phyloP scores from a whole-genome alignment of 2,797 vertebrate genomes.

The Taeniopygia guttata region DNA sequence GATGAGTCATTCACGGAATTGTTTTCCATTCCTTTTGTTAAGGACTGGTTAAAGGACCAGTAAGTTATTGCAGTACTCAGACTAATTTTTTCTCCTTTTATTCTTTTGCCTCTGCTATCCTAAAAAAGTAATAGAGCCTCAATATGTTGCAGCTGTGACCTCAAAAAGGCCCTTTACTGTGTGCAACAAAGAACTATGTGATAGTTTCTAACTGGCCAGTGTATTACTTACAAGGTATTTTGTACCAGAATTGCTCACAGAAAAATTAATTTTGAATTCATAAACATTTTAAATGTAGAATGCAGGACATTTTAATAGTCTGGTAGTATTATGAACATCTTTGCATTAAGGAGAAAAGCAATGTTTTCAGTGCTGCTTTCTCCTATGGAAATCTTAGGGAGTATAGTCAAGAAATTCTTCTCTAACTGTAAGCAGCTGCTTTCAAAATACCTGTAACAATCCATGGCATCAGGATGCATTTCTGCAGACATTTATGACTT shows the following conservation, averaged over 20 bases:
- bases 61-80: constrained; percentile 73
- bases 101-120: not conserved
- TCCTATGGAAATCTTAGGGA: not conserved
- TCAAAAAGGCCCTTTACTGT: not conserved
- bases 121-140: not conserved
- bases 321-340: not conserved
- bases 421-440: not conserved
- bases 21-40: constrained; percentile 88
- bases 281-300: not conserved
- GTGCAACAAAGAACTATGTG: not conserved
- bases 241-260: not conserved
- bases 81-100: not conserved
- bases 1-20: constrained; percentile 73
- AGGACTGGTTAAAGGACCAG: constrained; percentile 83
- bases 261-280: not conserved
- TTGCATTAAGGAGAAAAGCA: not conserved
- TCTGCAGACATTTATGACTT: not conserved
- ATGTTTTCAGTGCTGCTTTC: not conserved
- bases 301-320: not conserved
- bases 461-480: not conserved
- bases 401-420: not conserved
- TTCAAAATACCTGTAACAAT: not conserved
- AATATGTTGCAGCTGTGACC: not conserved
- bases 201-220: not conserved
- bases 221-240: not conserved